Percentiles rank a stretch among this genome's conserved stretches.
Evolutionary conservation across 2,797 vertebrate genomes (phyloP).

Genomic region (Nyctibius grandis): DNA sequence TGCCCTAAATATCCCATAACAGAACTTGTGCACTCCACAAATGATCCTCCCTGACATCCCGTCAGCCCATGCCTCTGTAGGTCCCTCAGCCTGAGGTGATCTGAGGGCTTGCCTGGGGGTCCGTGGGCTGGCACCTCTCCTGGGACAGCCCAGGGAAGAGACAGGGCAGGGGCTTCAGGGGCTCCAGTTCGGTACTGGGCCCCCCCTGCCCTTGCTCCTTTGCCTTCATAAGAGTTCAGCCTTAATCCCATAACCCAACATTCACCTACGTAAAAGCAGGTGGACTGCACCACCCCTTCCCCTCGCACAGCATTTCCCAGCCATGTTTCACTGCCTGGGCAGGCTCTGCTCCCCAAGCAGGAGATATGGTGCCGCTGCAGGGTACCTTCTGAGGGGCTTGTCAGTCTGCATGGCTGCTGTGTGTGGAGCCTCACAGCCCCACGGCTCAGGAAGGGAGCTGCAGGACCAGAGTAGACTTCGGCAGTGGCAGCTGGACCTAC

Average conservation of each 20-base stretch:
- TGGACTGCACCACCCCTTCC: neutral
- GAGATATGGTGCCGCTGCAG: accelerated
- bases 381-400: neutral
- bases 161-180: accelerated
- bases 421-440: neutral
- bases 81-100: neutral
- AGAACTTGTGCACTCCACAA: neutral
- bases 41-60: neutral
- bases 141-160: neutral
- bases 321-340: neutral
- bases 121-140: accelerated
- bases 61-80: neutral
- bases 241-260: neutral
- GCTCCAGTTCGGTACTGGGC: accelerated
- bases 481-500: neutral
- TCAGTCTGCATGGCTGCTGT: accelerated
- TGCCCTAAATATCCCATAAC: neutral
- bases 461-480: neutral
- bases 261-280: accelerated
- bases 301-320: accelerated
- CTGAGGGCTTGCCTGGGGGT: neutral
- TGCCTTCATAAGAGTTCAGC: neutral
- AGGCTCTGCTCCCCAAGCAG: accelerated
- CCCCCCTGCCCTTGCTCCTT: neutral
- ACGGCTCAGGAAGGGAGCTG: neutral